Conservation (phyloP, 2,888 invertebrate genomes). For the Rhingia rostrata region DNA sequence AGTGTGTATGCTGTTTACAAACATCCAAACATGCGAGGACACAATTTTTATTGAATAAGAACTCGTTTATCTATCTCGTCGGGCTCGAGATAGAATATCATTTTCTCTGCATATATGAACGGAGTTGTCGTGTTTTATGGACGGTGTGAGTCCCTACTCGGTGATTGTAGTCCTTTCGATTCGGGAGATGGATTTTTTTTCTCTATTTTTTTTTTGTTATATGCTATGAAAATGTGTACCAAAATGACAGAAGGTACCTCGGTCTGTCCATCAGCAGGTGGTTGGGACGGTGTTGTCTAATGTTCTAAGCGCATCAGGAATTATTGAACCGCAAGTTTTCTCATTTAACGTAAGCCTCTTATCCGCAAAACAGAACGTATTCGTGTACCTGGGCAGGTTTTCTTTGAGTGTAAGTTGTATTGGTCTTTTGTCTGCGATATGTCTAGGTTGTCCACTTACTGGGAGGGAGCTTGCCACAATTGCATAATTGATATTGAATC, state of each 20-base stretch:
- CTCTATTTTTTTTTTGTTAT: neutral
- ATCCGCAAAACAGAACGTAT: slow-evolving; percentile 37
- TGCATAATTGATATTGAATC: slow-evolving; percentile 52
- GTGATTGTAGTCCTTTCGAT: slow-evolving; percentile 16
- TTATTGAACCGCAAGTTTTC: slow-evolving; percentile 83
- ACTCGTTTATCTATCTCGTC: slow-evolving; percentile 68
- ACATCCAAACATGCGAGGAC: slow-evolving; percentile 68
- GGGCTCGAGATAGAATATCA: slow-evolving; percentile 38
- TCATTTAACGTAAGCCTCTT: slow-evolving; percentile 83
- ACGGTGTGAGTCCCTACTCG: neutral
- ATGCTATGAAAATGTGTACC: slow-evolving; percentile 4
- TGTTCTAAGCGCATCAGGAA: slow-evolving; percentile 73
- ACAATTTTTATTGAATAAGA: slow-evolving; percentile 74
- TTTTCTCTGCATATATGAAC: slow-evolving; percentile 57
- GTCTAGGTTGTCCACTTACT: slow-evolving; percentile 7
- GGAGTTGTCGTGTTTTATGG: slow-evolving; percentile 49
- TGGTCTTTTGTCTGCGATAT: slow-evolving; percentile 52
- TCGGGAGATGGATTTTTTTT: slow-evolving; percentile 31
- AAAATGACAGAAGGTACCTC: slow-evolving; percentile 11
- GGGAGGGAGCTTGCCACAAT: slow-evolving; percentile 17
- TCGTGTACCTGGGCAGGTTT: slow-evolving; percentile 22
- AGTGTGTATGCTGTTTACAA: slow-evolving; percentile 52
- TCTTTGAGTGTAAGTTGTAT: slow-evolving; percentile 12
- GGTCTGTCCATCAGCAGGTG: slow-evolving; percentile 52
- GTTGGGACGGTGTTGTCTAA: slow-evolving; percentile 50